Evolutionary conservation across 1,140 invertebrate species (phyloP).

Genomic region (Capitella teleta): DNA sequence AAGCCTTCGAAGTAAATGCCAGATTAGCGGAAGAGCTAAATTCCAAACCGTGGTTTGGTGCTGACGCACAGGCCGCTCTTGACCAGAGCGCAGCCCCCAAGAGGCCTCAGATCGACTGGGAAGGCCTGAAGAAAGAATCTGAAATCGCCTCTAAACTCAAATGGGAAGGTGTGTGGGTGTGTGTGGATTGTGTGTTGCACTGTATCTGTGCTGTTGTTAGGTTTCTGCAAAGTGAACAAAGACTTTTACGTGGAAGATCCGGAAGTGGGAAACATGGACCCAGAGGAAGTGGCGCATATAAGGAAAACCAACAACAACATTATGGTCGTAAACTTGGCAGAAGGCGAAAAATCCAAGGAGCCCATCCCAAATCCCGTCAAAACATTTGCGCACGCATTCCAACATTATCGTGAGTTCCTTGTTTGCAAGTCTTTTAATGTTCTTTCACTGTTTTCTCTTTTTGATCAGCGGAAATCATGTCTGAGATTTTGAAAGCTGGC

Average conservation of each 20-base stretch:
- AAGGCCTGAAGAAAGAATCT: no score
- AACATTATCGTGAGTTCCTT: slow-evolving; percentile 50
- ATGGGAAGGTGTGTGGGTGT: background rate
- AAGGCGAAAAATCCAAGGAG: slow-evolving; percentile 21
- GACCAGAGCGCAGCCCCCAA: no score
- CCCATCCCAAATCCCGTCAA: slow-evolving; percentile 69
- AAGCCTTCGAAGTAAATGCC: background rate
- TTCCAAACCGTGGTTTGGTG: background rate
- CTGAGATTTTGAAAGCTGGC: slow-evolving; percentile 29
- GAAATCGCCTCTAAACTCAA: background rate
- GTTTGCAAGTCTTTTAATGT: background rate
- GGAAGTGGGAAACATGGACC: slow-evolving; percentile 48
- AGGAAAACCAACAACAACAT: slow-evolving; percentile 56
- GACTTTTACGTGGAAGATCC: slow-evolving; percentile 74
- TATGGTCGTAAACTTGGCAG: slow-evolving; percentile 44
- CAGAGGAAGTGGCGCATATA: background rate
- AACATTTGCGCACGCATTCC: slow-evolving; percentile 75
- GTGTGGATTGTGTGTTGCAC: background rate
- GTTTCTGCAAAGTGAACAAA: slow-evolving; percentile 46
- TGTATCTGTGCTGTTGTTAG: background rate
- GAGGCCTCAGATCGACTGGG: no score
- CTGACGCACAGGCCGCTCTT: no score
- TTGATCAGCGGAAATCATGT: slow-evolving; percentile 34
- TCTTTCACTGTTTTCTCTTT: slow-evolving; percentile 6
- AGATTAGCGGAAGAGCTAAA: background rate